These are phyloP conservation scores for Turritopsis dohrnii DNA, from an alignment of 30 jellyfish, hydroid and myxozoan species.

Conservation along the genomic window DNA sequence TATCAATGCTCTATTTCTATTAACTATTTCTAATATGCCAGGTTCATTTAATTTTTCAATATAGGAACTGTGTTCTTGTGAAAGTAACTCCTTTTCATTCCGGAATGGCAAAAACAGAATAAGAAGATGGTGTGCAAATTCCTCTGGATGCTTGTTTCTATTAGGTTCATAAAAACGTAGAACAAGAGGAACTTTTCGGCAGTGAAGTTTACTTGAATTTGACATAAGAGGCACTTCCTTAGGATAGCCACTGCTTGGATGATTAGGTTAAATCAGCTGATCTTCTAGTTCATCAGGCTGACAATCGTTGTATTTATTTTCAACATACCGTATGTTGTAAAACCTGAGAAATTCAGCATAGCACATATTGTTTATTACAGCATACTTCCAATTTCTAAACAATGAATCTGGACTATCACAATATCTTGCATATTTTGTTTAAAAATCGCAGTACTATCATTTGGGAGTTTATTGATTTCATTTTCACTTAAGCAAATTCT, in stretches of 20 bases:
- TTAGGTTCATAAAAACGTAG: slow-evolving; percentile 6
- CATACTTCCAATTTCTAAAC: slow-evolving; percentile 1
- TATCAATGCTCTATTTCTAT: background rate
- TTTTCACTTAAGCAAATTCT: background rate
- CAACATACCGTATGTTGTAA: background rate
- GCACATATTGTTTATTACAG: background rate
- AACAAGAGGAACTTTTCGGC: slow-evolving; percentile 2
- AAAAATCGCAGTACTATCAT: background rate
- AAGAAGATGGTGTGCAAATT: slow-evolving; percentile 16
- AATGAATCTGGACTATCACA: background rate
- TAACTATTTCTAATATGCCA: background rate
- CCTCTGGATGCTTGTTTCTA: background rate
- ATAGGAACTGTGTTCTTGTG: background rate
- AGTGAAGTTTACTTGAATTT: background rate
- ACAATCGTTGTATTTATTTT: background rate
- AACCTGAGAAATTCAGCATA: slow-evolving; percentile 15
- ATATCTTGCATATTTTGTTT: slow-evolving; percentile 1
- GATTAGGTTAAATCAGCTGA: background rate
- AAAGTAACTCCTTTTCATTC: background rate
- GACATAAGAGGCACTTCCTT: background rate
- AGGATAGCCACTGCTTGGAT: background rate
- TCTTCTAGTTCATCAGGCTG: slow-evolving; percentile 1
- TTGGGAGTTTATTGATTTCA: background rate
- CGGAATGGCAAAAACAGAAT: slow-evolving; percentile 13
- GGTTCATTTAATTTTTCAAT: background rate